Base-by-base conservation (phyloP, 1,140 invertebrate genomes). In the Nephotettix cincticeps region DNA sequence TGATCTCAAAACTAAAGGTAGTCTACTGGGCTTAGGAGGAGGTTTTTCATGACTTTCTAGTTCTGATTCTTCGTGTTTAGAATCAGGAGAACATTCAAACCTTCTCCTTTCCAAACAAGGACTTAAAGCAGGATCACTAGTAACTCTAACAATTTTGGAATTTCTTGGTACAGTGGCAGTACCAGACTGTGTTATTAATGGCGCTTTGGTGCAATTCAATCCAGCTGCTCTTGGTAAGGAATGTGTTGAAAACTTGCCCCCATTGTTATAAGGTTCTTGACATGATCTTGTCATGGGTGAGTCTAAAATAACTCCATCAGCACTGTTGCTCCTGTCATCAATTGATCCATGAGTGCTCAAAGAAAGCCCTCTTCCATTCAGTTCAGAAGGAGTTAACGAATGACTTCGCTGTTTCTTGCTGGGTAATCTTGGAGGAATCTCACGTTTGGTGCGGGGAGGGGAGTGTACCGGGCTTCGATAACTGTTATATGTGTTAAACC, bases 401-500 rank as follows among this genome's bases (percentile, higher is more conserved):
- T 89, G 88, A 4, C 88, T 89, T 36, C 88, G 80, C 76, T 90
- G 88, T 74, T 90, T 89, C 76, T 90, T 90, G 68, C 86, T 85
- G 28, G 88, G 88, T n/a, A 89, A 80, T 70, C 87, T 76, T 25
- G 88, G 82, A 9, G 87, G 86, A 29, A 83, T 81, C 58, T 87
- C 87, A 11, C 86, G 82, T 72, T 84, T 84, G 19, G 81, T 80
- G 23, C 84, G 75, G 0, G 86, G 86, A 71, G 89, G 81, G 75
- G 80, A 83, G 77, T 84, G 77, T 79, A 84, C 72, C 75, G 82
- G 75, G 69, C 75, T 79, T 25, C 70, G 64, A 36, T 74, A 75
- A 21, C 70, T 72, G 54, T 73, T 75, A 32, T 76, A 76, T 0
- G 75, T 71, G 23, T 69, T 75, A 61, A 68, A 28, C 2, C 66